These are phyloP conservation scores for Sceloporus undulatus DNA, from an alignment of 2,113 vertebrate genomes.

Conservation along the genomic window DNA sequence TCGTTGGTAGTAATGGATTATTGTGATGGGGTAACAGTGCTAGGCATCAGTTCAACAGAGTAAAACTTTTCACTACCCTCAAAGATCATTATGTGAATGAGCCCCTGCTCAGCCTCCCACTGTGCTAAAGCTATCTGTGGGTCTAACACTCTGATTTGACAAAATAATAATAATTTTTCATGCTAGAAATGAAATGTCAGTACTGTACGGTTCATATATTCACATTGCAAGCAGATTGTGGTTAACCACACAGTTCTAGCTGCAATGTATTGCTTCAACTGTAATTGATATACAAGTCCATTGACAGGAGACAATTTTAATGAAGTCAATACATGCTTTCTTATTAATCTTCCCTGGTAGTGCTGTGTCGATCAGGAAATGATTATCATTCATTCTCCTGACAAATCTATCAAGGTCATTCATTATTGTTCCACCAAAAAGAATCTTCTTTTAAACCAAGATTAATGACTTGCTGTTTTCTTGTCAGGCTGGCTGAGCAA, in stretches of 20 bases:
- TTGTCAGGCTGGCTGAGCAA: slow-evolving; percentile 72
- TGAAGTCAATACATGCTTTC: slow-evolving; percentile 73
- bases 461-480: slow-evolving; percentile 69
- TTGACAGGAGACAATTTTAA: slow-evolving; percentile 75
- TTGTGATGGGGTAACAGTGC: neutral
- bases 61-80: neutral
- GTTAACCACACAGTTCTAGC: slow-evolving; percentile 52
- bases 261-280: slow-evolving; percentile 46
- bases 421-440: slow-evolving; percentile 67
- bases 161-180: neutral
- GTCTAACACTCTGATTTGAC: neutral
- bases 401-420: slow-evolving; percentile 78
- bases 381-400: slow-evolving; percentile 76
- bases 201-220: neutral
- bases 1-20: neutral
- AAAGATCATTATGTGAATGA: neutral
- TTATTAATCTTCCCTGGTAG: slow-evolving; percentile 71
- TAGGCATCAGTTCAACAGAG: neutral
- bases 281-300: slow-evolving; percentile 60
- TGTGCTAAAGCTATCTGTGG: neutral
- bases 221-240: slow-evolving; percentile 24
- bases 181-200: slow-evolving; percentile 10
- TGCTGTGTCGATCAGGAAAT: slow-evolving; percentile 75
- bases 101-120: neutral
- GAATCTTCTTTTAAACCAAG: slow-evolving; percentile 72